phyloP scores from a whole-genome alignment of 2,113 vertebrate species.

The Bos indicus region DNA sequence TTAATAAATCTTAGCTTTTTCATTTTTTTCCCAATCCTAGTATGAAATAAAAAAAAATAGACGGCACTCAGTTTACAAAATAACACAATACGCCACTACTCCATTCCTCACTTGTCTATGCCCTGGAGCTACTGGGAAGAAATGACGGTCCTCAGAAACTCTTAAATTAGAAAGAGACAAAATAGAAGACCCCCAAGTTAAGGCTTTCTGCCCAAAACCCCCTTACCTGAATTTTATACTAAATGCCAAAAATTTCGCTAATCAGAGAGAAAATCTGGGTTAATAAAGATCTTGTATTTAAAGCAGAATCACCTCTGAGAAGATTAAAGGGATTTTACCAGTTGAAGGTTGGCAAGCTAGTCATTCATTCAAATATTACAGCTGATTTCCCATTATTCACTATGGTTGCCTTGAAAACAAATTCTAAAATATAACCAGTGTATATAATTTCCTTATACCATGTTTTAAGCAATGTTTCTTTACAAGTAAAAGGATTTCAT shows the following conservation, averaged over 20 bases:
- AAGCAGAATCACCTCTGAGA: not conserved
- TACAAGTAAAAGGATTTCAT: not conserved
- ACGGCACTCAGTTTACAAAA: not conserved
- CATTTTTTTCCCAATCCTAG: not conserved
- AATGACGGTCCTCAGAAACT: not conserved
- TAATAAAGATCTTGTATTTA: not conserved
- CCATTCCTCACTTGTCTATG: not conserved
- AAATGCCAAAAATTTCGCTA: not conserved
- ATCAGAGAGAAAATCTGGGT: not conserved
- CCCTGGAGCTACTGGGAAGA: not conserved
- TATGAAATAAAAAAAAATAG: not conserved
- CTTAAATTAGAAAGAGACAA: not conserved
- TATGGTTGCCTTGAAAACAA: conserved; percentile 1
- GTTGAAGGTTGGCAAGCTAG: not conserved
- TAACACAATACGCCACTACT: not conserved
- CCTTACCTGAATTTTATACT: not conserved
- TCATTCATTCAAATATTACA: not conserved
- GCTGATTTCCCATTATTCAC: not conserved
- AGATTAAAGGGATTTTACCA: not conserved
- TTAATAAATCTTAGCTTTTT: not conserved
- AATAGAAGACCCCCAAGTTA: not conserved
- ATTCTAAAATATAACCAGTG: not conserved
- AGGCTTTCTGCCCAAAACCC: not conserved
- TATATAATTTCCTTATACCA: not conserved
- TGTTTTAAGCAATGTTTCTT: conserved; percentile 1